phyloP scores from a whole-genome alignment of 2,888 invertebrate species.

The Campaea margaritaria region DNA sequence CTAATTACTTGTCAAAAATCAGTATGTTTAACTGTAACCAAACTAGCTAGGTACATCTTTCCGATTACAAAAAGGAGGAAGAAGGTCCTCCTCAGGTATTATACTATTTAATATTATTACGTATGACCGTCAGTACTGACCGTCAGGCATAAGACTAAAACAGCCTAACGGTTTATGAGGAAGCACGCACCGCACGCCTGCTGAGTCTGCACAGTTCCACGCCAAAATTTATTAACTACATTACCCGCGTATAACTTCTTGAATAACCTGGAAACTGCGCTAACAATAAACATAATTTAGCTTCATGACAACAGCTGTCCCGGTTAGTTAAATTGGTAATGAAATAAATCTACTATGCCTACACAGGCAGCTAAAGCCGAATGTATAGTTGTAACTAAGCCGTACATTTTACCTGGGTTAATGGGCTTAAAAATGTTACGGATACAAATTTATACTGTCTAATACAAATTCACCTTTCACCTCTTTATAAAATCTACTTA shows the following conservation, averaged over 20 bases:
- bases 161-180: constrained; percentile 11
- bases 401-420: too few species aligned
- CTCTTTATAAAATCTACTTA: neutral
- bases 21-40: neutral
- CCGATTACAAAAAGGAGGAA: too few species aligned
- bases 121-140: too few species aligned
- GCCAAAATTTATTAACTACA: constrained; percentile 55
- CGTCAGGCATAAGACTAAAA: too few species aligned
- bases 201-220: constrained; percentile 57
- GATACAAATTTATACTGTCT: too few species aligned
- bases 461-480: neutral
- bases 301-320: constrained; percentile 62
- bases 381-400: too few species aligned
- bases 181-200: constrained; percentile 44
- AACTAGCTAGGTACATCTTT: too few species aligned
- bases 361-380: neutral
- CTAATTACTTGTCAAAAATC: neutral
- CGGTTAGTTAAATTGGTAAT: constrained; percentile 64
- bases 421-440: neutral
- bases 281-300: constrained; percentile 62
- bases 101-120: too few species aligned
- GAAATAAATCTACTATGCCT: constrained; percentile 53
- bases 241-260: constrained; percentile 49
- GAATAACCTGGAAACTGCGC: constrained; percentile 55
- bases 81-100: too few species aligned